phyloP scores from a whole-genome alignment of 2,888 invertebrate genomes.

The Sericinus montela region DNA sequence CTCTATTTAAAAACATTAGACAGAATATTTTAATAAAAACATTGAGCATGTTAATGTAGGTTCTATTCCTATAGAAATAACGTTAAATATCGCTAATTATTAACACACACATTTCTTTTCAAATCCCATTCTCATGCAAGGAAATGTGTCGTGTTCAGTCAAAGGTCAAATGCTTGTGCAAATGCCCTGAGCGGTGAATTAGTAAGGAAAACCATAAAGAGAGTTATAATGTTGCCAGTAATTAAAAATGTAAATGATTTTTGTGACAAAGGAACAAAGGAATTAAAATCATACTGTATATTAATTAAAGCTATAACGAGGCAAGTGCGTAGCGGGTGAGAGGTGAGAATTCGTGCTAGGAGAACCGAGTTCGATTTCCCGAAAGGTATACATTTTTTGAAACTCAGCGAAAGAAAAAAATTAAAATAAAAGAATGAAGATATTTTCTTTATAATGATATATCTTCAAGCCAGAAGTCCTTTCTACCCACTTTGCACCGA shows the following conservation, averaged over 20 bases:
- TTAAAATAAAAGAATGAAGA: too few species aligned
- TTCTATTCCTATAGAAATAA: conserved; percentile 1
- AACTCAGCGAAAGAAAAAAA: too few species aligned
- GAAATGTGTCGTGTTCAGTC: conserved; percentile 54
- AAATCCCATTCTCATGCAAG: conserved; percentile 11
- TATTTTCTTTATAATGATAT: too few species aligned
- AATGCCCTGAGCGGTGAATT: conserved; percentile 22
- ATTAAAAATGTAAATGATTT: neutral
- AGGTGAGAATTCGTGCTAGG: too few species aligned
- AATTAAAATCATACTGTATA: neutral
- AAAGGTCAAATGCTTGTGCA: conserved; percentile 47
- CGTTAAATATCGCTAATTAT: conserved; percentile 9
- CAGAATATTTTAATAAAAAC: neutral
- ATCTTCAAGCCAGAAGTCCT: too few species aligned
- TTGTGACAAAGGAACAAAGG: neutral
- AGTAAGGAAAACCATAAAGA: neutral
- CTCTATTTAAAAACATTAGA: neutral
- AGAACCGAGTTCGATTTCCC: too few species aligned
- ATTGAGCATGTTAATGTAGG: neutral
- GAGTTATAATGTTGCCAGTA: neutral
- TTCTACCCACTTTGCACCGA: too few species aligned
- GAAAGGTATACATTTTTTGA: too few species aligned
- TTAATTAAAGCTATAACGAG: too few species aligned
- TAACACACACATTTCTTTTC: conserved; percentile 17
- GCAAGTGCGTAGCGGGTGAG: too few species aligned